Conservation (phyloP, 2,113 vertebrate species). For the Xenopus borealis region DNA sequence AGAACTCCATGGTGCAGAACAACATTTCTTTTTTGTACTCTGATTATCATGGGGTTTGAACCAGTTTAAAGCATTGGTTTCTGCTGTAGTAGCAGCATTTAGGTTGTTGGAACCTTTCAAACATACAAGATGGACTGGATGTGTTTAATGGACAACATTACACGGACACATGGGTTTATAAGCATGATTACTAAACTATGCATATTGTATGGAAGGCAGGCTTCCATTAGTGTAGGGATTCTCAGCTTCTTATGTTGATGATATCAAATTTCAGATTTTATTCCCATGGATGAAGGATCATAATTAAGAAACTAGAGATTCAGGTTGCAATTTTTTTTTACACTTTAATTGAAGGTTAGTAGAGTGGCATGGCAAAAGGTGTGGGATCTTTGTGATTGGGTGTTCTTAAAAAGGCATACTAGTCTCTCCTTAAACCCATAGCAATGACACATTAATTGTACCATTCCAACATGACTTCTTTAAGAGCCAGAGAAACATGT, state of each 20-base stretch:
- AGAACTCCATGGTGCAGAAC: no score
- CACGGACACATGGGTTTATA: no score
- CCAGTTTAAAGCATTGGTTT: no score
- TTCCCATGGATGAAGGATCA: not conserved
- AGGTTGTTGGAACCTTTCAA: no score
- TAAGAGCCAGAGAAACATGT: no score
- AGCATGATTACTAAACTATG: no score
- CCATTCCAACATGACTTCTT: not conserved
- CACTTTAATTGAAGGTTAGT: slow-evolving; percentile 28
- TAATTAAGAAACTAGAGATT: not conserved
- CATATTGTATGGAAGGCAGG: no score
- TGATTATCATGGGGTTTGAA: no score
- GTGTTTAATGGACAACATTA: no score
- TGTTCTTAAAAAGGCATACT: slow-evolving; percentile 21
- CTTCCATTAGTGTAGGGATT: not conserved
- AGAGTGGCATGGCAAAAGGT: slow-evolving; percentile 14
- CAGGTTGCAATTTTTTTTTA: slow-evolving; percentile 7
- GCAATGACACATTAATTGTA: slow-evolving; percentile 7
- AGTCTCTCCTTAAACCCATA: slow-evolving; percentile 19
- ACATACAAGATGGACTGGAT: no score
- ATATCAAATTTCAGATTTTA: not conserved
- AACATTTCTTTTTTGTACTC: no score
- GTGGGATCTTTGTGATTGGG: slow-evolving; percentile 32
- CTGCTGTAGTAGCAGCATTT: no score
- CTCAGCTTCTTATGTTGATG: not conserved